These are phyloP conservation scores for Orchestes rusci DNA, from an alignment of 2,888 invertebrate genomes.

Conservation along the genomic window DNA sequence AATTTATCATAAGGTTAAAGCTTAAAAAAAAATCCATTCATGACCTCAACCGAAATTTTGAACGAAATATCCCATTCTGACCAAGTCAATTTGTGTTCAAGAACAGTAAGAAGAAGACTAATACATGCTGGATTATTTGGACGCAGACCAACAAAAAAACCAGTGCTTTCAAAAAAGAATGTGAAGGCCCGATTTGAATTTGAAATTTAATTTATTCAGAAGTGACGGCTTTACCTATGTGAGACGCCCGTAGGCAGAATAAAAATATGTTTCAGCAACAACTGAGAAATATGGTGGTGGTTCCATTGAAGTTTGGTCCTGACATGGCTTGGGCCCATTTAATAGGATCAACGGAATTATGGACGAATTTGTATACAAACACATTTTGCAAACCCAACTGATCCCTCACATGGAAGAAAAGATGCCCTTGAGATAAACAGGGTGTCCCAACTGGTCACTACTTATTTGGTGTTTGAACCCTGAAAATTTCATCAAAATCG, in stretches of 20 bases:
- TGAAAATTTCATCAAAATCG: too few species aligned
- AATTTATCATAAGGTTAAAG: too few species aligned
- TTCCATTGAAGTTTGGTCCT: not conserved
- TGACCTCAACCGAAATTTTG: too few species aligned
- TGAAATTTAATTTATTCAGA: not conserved
- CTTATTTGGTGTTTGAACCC: too few species aligned
- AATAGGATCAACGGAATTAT: not conserved
- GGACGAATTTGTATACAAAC: not conserved
- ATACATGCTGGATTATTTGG: not conserved
- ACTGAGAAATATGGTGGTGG: not conserved
- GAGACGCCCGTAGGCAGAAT: too few species aligned
- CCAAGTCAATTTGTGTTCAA: too few species aligned
- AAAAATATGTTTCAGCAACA: not conserved
- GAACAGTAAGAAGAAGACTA: too few species aligned
- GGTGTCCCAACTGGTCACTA: too few species aligned
- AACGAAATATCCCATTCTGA: too few species aligned
- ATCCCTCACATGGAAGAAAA: not conserved
- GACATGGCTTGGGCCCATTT: not conserved
- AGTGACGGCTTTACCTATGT: not conserved
- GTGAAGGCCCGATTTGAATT: constrained; percentile 1
- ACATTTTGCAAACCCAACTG: not conserved
- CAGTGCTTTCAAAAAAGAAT: not conserved
- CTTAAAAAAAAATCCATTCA: too few species aligned
- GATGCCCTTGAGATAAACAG: not conserved
- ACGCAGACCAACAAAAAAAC: not conserved